Conservation (phyloP, 2,113 vertebrate species). For the Setophaga coronata region DNA sequence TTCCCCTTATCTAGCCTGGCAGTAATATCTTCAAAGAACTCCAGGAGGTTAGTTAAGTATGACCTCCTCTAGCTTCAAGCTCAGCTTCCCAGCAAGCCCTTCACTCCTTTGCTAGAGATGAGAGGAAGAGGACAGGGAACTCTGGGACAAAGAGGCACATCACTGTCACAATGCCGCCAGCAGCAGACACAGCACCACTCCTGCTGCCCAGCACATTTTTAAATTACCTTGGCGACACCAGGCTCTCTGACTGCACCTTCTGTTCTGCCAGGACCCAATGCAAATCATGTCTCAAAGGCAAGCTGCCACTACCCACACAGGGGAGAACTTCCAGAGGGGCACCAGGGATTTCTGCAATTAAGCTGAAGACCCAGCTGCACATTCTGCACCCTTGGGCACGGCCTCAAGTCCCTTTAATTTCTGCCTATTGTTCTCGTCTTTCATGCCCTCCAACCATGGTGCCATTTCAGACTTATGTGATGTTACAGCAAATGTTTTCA, state of each 20-base stretch:
- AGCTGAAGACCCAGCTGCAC: background rate
- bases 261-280: background rate
- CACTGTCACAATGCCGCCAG: background rate
- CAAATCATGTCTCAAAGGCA: background rate
- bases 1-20: conserved; percentile 70
- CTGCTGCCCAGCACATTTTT: conserved; percentile 17
- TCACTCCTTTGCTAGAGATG: conserved; percentile 44
- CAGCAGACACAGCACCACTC: background rate
- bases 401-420: background rate
- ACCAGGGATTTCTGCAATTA: background rate
- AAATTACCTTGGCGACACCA: background rate
- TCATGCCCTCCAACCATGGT: background rate
- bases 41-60: conserved; percentile 71
- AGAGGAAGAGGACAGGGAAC: conserved; percentile 12
- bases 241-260: background rate
- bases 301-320: background rate
- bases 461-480: background rate
- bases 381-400: background rate
- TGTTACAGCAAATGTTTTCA: background rate
- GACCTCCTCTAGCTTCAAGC: conserved; percentile 69
- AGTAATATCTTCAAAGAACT: conserved; percentile 73
- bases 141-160: conserved; percentile 28
- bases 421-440: background rate
- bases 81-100: conserved; percentile 66
- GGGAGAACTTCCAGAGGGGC: background rate